phyloP scores from a whole-genome alignment of 2,888 invertebrate genomes.

The Folsomia candida region DNA sequence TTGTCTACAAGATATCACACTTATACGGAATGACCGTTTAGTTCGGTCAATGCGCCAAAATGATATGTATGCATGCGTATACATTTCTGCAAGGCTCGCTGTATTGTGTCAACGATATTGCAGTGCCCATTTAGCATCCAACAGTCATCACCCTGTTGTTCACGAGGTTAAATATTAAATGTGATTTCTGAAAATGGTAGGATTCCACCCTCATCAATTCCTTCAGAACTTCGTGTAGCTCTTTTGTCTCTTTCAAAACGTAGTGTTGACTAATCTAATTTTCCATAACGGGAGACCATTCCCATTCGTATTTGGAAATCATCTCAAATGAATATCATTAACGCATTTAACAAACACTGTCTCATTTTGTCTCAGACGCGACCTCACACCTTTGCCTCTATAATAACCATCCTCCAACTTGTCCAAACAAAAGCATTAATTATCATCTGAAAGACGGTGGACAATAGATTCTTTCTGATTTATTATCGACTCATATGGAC shows the following conservation, averaged over 20 bases:
- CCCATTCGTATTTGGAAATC: neutral
- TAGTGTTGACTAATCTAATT: conserved; percentile 17
- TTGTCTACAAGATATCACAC: too few relatives aligned
- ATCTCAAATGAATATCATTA: neutral
- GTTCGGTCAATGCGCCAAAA: neutral
- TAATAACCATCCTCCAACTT: neutral
- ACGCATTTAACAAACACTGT: neutral
- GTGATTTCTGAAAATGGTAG: conserved; percentile 15
- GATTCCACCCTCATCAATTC: conserved; percentile 9
- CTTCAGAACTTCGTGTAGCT: neutral
- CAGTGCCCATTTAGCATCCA: neutral
- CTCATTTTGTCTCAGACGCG: neutral
- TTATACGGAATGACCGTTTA: neutral
- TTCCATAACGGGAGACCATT: neutral
- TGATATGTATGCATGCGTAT: neutral
- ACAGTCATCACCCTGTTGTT: neutral
- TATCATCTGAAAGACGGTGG: neutral
- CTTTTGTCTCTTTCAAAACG: conserved; percentile 2
- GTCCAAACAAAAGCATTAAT: neutral
- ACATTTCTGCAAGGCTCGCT: neutral
- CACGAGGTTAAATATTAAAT: neutral
- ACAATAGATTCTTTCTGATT: neutral
- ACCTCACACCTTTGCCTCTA: neutral
- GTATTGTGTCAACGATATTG: neutral
- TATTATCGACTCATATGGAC: neutral